phyloP scores from a whole-genome alignment of 2,888 invertebrate species.

The Polia nebulosa region DNA sequence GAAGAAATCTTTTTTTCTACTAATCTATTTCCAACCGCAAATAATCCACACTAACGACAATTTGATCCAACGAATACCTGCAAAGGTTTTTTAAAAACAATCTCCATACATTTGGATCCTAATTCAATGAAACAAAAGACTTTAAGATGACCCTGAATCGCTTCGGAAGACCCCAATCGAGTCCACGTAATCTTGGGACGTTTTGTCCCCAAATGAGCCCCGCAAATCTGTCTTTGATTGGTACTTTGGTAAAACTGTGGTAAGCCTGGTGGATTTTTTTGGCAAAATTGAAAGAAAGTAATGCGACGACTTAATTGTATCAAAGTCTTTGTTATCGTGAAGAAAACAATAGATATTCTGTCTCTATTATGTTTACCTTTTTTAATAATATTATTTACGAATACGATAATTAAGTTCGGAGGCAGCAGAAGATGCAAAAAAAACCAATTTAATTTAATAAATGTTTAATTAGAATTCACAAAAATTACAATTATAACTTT shows the following conservation, averaged over 20 bases:
- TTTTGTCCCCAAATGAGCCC: slow-evolving; percentile 50
- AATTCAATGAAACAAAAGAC: slow-evolving; percentile 47
- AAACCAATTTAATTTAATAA: too few species aligned
- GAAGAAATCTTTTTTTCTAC: neutral
- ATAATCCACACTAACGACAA: neutral
- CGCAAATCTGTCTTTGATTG: slow-evolving; percentile 59
- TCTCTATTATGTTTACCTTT: too few species aligned
- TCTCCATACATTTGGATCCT: slow-evolving; percentile 38
- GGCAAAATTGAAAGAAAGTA: neutral
- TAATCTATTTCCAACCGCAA: neutral
- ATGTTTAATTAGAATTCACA: too few species aligned
- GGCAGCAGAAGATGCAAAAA: too few species aligned
- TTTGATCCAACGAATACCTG: slow-evolving; percentile 1
- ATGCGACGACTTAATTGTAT: neutral
- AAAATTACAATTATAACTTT: too few species aligned
- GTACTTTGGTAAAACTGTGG: slow-evolving; percentile 30
- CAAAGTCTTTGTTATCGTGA: neutral
- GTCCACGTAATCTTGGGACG: slow-evolving; percentile 13
- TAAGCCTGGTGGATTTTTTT: slow-evolving; percentile 26
- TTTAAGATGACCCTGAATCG: slow-evolving; percentile 31
- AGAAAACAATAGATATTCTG: neutral
- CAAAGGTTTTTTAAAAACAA: slow-evolving; percentile 33
- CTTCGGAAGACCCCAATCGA: slow-evolving; percentile 2
- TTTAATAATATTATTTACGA: too few species aligned
- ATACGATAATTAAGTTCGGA: too few species aligned